A percentile compares a stretch with the other conserved stretches of the same genome.
These are phyloP conservation scores for Potamilus streckersoni DNA, from an alignment of 1,140 invertebrate species.

Conservation along the genomic window DNA sequence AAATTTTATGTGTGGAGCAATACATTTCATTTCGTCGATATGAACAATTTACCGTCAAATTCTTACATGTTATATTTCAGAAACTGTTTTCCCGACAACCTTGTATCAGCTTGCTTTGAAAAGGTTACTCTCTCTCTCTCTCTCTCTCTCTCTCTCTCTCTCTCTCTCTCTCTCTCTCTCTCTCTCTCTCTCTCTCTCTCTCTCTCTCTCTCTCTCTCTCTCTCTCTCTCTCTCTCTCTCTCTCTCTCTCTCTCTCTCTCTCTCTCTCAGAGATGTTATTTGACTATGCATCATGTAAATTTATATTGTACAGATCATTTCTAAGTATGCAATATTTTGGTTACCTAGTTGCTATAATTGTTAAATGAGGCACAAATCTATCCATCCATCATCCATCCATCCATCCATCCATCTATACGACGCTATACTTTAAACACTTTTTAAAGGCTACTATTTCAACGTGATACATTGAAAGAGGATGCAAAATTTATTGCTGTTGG, in stretches of 20 bases:
- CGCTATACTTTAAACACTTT: too few relatives aligned
- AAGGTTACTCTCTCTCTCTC: constrained; percentile 31
- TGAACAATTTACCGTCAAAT: too few relatives aligned
- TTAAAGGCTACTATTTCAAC: too few relatives aligned
- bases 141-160: neutral
- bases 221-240: neutral
- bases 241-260: neutral
- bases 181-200: neutral
- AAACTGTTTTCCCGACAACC: constrained; percentile 93
- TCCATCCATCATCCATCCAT: too few relatives aligned
- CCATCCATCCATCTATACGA: too few relatives aligned
- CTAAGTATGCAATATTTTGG: neutral
- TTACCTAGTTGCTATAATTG: neutral
- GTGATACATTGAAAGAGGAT: too few relatives aligned
- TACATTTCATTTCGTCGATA: too few relatives aligned
- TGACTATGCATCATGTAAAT: neutral
- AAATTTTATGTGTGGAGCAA: too few relatives aligned
- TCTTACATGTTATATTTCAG: constrained; percentile 71
- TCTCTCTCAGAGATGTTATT: neutral
- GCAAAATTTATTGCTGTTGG: too few relatives aligned
- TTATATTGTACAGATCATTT: constrained; percentile 1
- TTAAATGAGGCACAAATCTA: neutral
- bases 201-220: too few relatives aligned
- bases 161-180: neutral
- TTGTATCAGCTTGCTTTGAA: constrained; percentile 80